phyloP scores from a whole-genome alignment of 1,140 invertebrate species.

The Nymphalis io region DNA sequence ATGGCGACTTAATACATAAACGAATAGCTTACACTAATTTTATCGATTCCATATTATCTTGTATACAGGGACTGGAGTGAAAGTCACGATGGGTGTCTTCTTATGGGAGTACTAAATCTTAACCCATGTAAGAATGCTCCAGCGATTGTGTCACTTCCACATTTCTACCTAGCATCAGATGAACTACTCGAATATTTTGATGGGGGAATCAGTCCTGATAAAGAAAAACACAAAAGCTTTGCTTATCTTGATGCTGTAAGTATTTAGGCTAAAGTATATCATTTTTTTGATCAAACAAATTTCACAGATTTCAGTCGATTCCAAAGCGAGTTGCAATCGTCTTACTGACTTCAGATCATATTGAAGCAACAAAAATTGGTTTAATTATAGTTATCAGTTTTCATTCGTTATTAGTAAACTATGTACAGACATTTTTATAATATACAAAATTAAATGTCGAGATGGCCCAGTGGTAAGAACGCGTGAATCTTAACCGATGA shows the following conservation, averaged over 20 bases:
- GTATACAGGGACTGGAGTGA: slow-evolving; percentile 72
- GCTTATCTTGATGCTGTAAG: slow-evolving; percentile 83
- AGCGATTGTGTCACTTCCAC: slow-evolving; percentile 82
- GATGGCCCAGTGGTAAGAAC: too few species aligned
- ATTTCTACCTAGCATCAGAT: slow-evolving; percentile 83
- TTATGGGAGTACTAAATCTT: slow-evolving; percentile 78
- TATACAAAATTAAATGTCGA: too few species aligned
- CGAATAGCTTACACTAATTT: neutral
- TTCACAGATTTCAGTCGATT: too few species aligned
- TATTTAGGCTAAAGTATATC: slow-evolving; percentile 5
- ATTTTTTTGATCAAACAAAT: too few species aligned
- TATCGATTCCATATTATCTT: neutral
- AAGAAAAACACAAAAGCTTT: slow-evolving; percentile 81
- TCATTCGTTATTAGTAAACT: too few species aligned
- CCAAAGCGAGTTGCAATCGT: too few species aligned
- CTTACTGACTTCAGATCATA: too few species aligned
- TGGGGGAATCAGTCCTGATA: slow-evolving; percentile 80
- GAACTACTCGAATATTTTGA: slow-evolving; percentile 75
- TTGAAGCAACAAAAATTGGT: too few species aligned
- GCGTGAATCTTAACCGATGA: too few species aligned
- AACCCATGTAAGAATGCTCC: slow-evolving; percentile 80
- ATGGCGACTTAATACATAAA: too few species aligned
- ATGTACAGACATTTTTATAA: too few species aligned
- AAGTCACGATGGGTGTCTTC: slow-evolving; percentile 68
- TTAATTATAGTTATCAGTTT: too few species aligned